A percentile compares a stretch with the other conserved stretches of the same genome.
These are phyloP conservation scores for Falco naumanni DNA, from an alignment of 2,797 vertebrate species.

Conservation along the genomic window DNA sequence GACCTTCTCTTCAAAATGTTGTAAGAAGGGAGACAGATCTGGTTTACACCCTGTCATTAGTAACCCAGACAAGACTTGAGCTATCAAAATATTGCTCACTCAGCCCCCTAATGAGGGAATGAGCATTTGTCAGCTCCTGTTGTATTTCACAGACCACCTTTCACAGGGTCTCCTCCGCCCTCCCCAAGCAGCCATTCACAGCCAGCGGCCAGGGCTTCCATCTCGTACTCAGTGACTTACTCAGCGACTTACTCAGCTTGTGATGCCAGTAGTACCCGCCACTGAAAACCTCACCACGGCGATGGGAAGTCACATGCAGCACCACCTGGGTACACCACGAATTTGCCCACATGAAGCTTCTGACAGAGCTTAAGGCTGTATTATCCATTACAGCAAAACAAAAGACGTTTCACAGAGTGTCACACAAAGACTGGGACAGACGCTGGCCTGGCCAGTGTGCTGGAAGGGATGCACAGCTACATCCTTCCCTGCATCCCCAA, in stretches of 20 bases:
- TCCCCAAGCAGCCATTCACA: neutral
- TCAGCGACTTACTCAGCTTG: accelerated
- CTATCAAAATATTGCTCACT: neutral
- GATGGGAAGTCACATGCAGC: neutral
- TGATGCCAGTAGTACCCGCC: accelerated
- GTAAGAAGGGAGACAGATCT: neutral
- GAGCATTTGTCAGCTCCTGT: neutral
- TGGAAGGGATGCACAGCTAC: neutral
- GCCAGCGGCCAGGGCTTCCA: accelerated
- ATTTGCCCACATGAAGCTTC: neutral
- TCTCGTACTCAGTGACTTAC: accelerated
- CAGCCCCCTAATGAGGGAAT: accelerated
- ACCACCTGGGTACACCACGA: neutral
- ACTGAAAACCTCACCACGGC: neutral
- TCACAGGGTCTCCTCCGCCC: neutral
- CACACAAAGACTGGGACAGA: neutral
- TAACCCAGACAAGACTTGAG: neutral
- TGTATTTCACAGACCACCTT: neutral
- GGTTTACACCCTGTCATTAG: neutral
- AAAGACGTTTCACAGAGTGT: accelerated
- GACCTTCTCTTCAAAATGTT: neutral
- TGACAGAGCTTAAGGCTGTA: neutral
- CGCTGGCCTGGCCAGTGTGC: neutral
- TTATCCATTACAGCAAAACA: neutral
- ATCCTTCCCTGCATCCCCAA: accelerated